These are phyloP conservation scores for Mythimna vitellina DNA, from an alignment of 2,888 invertebrate species.

Conservation along the genomic window DNA sequence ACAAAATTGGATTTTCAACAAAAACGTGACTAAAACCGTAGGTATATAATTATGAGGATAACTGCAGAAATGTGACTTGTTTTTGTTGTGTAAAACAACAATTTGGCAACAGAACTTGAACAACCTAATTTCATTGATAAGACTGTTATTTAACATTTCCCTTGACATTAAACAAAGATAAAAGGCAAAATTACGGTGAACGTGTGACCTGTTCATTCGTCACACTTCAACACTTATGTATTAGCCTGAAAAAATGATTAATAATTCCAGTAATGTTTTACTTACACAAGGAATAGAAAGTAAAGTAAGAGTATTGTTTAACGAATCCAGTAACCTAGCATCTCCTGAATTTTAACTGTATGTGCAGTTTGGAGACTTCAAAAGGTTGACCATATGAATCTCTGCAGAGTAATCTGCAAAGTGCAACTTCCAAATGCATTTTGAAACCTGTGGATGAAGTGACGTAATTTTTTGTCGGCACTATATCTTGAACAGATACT, in stretches of 20 bases:
- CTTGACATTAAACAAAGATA: slow-evolving; percentile 35
- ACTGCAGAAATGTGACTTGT: slow-evolving; percentile 1
- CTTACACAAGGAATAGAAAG: slow-evolving; percentile 17
- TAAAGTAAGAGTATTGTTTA: not conserved
- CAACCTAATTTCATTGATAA: slow-evolving; percentile 32
- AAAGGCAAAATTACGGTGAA: slow-evolving; percentile 11
- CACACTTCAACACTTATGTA: slow-evolving; percentile 40
- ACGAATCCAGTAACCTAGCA: not conserved
- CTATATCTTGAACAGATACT: not conserved
- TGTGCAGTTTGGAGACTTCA: not conserved
- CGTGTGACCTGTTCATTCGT: slow-evolving; percentile 35
- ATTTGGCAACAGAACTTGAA: slow-evolving; percentile 21
- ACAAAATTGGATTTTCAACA: slow-evolving; percentile 31
- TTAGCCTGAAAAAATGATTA: slow-evolving; percentile 41
- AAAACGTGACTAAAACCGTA: slow-evolving; percentile 24
- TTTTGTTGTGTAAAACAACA: slow-evolving; percentile 1
- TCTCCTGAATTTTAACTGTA: not conserved
- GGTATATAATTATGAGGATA: slow-evolving; percentile 8
- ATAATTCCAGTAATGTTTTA: slow-evolving; percentile 20
- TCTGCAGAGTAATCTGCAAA: slow-evolving; percentile 7
- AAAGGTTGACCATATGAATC: not conserved
- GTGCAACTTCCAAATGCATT: slow-evolving; percentile 31
- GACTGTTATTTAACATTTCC: slow-evolving; percentile 27
- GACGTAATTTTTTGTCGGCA: slow-evolving; percentile 55
- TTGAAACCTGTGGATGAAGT: slow-evolving; percentile 42